phyloP scores from a whole-genome alignment of 2,888 invertebrate species.

The Tanypteryx hageni region DNA sequence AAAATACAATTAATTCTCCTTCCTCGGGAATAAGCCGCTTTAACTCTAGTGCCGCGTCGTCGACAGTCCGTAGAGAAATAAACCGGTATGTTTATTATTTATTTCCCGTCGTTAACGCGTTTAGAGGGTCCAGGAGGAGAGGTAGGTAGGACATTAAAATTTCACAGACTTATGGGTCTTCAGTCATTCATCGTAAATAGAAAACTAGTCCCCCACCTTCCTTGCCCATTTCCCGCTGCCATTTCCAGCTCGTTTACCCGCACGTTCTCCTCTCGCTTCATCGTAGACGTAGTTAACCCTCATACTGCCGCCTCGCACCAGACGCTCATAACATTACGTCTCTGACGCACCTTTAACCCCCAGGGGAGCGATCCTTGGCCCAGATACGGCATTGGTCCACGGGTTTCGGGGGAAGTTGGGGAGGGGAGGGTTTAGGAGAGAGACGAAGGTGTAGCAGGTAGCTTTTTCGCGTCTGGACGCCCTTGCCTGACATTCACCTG shows the following conservation, averaged over 20 bases:
- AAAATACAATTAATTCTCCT: too few relatives aligned
- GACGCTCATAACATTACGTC: not conserved
- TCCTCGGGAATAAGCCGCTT: too few relatives aligned
- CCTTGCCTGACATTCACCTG: not conserved
- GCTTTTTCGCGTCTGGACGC: not conserved
- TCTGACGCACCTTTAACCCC: not conserved
- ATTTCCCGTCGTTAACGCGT: too few relatives aligned
- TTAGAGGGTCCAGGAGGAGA: too few relatives aligned
- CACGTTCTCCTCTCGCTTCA: not conserved
- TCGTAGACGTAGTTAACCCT: not conserved
- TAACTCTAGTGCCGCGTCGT: too few relatives aligned
- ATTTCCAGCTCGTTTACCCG: not conserved
- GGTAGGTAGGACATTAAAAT: too few relatives aligned
- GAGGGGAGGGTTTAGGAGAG: not conserved
- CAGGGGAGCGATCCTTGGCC: not conserved
- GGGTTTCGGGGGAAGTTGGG: not conserved
- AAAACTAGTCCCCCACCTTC: not conserved
- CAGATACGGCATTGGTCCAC: conserved; percentile 4
- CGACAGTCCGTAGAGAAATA: too few relatives aligned
- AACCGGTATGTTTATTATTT: too few relatives aligned
- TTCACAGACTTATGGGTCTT: too few relatives aligned
- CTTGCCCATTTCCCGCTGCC: not conserved
- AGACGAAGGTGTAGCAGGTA: not conserved
- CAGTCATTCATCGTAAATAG: not conserved
- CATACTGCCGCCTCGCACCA: not conserved